Conservation (phyloP, 2,888 invertebrate genomes). For the Geophilus truncorum region DNA sequence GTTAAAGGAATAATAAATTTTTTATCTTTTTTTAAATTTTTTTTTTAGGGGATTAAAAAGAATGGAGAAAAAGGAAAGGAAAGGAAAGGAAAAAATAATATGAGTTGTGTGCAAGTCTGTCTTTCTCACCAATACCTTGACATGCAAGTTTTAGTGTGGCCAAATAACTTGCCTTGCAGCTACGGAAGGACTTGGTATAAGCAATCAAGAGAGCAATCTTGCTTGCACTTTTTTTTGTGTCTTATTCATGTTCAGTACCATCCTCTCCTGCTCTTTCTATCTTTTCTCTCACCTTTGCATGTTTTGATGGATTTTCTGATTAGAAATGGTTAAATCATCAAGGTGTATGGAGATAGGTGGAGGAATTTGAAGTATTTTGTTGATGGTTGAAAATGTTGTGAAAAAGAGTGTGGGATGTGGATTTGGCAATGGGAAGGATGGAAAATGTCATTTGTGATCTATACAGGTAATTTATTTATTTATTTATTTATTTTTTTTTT, state of each 20-base stretch:
- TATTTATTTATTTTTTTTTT: no score
- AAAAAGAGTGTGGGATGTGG: no score
- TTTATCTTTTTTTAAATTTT: no score
- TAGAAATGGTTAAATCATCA: not conserved
- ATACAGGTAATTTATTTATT: no score
- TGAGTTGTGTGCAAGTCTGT: not conserved
- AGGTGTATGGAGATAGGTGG: not conserved
- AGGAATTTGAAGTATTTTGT: not conserved
- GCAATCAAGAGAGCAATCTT: conserved; percentile 24
- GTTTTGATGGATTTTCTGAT: not conserved
- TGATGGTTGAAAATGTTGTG: no score
- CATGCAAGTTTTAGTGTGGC: conserved; percentile 27
- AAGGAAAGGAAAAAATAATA: not conserved
- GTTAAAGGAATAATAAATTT: not conserved
- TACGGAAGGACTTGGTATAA: conserved; percentile 17
- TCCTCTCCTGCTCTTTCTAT: not conserved
- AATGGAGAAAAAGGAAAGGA: no score
- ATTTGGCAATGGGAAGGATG: no score
- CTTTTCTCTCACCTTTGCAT: not conserved
- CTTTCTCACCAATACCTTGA: conserved; percentile 22
- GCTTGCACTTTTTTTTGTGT: not conserved
- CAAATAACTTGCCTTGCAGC: not conserved
- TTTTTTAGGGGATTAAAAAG: no score
- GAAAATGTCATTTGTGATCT: no score
- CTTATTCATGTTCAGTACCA: not conserved